phyloP scores from a whole-genome alignment of 2,888 invertebrate genomes.

The Trypoxylon attenuatum region DNA sequence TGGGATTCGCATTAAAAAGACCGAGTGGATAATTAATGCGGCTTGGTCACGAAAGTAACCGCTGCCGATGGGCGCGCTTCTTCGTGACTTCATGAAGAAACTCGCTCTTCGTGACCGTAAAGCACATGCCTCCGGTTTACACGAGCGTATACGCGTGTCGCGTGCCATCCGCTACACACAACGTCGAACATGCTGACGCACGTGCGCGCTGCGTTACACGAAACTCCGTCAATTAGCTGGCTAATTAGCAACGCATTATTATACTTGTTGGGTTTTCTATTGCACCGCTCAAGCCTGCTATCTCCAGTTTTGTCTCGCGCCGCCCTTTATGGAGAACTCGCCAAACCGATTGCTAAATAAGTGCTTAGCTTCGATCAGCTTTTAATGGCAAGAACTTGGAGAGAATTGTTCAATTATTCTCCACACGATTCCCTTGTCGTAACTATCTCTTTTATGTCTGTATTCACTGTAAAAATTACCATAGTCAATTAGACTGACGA shows the following conservation, averaged over 20 bases:
- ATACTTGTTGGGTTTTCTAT: neutral
- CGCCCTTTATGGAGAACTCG: too few species aligned
- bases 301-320: too few species aligned
- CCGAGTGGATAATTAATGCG: slow-evolving; percentile 55
- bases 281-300: neutral
- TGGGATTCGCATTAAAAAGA: slow-evolving; percentile 54
- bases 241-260: slow-evolving; percentile 28
- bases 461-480: too few species aligned
- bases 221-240: slow-evolving; percentile 24
- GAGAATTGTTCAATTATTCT: too few species aligned
- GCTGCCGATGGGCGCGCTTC: slow-evolving; percentile 22
- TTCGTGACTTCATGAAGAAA: slow-evolving; percentile 36
- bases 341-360: too few species aligned
- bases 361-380: too few species aligned
- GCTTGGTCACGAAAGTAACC: slow-evolving; percentile 48
- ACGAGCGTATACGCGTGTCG: slow-evolving; percentile 31
- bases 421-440: too few species aligned
- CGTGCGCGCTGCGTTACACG: neutral
- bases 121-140: slow-evolving; percentile 9
- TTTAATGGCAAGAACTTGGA: too few species aligned
- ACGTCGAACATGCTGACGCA: neutral
- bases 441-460: too few species aligned
- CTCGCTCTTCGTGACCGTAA: slow-evolving; percentile 8
- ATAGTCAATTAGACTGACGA: too few species aligned
- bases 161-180: slow-evolving; percentile 39